Percentiles rank a stretch among this genome's conserved stretches.
These are phyloP conservation scores for Styela clava DNA, from an alignment of 23 tunicate species.

Conservation along the genomic window DNA sequence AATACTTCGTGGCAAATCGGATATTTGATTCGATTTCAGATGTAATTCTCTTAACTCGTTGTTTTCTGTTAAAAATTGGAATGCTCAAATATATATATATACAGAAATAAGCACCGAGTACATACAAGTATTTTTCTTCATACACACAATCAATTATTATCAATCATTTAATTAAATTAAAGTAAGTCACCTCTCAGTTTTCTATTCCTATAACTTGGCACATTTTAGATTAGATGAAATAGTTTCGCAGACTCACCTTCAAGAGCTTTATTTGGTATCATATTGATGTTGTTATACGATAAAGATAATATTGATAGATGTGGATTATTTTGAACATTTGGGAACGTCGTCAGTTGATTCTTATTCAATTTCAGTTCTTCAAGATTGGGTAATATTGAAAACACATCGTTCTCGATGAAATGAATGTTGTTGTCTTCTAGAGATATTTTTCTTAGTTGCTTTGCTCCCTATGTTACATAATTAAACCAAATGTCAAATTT, in stretches of 20 bases:
- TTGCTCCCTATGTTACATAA: conserved; percentile 20
- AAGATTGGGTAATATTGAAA: conserved; percentile 31
- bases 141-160: too few relatives aligned
- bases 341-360: conserved; percentile 37
- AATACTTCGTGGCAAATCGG: conserved; percentile 28
- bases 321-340: conserved; percentile 33
- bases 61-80: conserved; percentile 40
- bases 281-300: conserved; percentile 41
- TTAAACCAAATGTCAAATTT: too few relatives aligned
- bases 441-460: conserved; percentile 36
- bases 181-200: too few relatives aligned
- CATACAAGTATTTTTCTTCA: too few relatives aligned
- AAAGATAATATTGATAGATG: conserved; percentile 39
- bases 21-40: conserved; percentile 31
- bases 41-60: conserved; percentile 33
- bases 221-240: too few relatives aligned
- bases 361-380: conserved; percentile 41
- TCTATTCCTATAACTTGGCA: too few relatives aligned
- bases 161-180: too few relatives aligned
- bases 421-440: conserved; percentile 58
- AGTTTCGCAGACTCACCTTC: conserved; percentile 45
- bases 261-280: conserved; percentile 33
- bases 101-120: too few relatives aligned
- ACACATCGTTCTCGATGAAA: conserved; percentile 50
- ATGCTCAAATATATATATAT: too few relatives aligned